Evolutionary conservation across 2,797 vertebrate species (phyloP), one percentile per base, ranked within the genome.

Genomic region (Mormyrus hasselquistii): DNA sequence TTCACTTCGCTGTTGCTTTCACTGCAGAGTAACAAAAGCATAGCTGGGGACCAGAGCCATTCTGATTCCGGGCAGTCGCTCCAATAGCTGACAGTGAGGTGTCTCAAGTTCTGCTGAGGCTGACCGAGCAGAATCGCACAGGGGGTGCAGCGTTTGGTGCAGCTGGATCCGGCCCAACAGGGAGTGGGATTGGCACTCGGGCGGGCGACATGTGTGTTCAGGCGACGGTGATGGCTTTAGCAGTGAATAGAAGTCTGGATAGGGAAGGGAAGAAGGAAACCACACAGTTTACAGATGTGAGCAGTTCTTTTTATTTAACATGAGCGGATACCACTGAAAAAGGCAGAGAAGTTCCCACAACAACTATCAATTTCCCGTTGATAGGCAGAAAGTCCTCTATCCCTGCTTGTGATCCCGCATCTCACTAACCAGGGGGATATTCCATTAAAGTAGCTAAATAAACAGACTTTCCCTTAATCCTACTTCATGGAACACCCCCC

Each of bases 161-260:
- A 89, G 90, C 52, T 44, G 89, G 88, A 22, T 50, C 87, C 55
- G 90, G 93, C 65, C 89, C 41, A 90, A 73, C 90, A 90, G 88
- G 16, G n/a, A 41, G 22, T 2, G n/a, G 22, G 22, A 3, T 52
- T 50, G 82, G 82, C 6, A 34, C 14, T 29, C 16, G 19, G 29
- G 88, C 38, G 86, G 86, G 47, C 4, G 4, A 16, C 73, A 9
- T 44, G 73, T 79, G 73, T 79, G 73, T 19, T 79, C 73, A 41
- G 83, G 90, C 87, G 52, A 90, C 82, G 86, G 88, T 94, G 94
- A 95, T 95, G 94, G 91, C 79, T 96, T 94, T 95, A 94, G 44
- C 95, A 95, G 82, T 38, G 57, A 62, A 92, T 92, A 92, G 91
- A 73, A 89, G 88, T 87, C 90, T 44, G 53, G 91, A 86, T 84